phyloP scores from a whole-genome alignment of 1,140 invertebrate genomes.

The Dendrolimus punctatus region DNA sequence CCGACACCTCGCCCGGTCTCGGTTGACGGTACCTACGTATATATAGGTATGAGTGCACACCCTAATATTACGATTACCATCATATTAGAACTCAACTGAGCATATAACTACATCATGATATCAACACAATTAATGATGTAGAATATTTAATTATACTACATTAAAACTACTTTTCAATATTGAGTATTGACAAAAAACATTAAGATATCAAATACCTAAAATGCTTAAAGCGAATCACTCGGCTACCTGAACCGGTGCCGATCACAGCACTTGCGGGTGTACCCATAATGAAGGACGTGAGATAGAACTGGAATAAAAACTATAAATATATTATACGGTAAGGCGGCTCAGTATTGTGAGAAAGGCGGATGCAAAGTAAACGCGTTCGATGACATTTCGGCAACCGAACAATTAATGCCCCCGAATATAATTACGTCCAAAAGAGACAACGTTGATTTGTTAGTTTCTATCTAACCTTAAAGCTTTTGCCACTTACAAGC shows the following conservation, averaged over 20 bases:
- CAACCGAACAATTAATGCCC: slow-evolving; percentile 20
- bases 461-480: not conserved
- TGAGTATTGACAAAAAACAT: slow-evolving; percentile 53
- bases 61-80: slow-evolving; percentile 37
- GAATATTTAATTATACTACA: slow-evolving; percentile 56
- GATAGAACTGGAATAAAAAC: slow-evolving; percentile 58
- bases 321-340: slow-evolving; percentile 47
- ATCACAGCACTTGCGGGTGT: slow-evolving; percentile 39
- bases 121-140: slow-evolving; percentile 36
- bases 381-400: slow-evolving; percentile 16
- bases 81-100: slow-evolving; percentile 6
- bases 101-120: slow-evolving; percentile 23
- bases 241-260: slow-evolving; percentile 63
- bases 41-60: slow-evolving; percentile 7
- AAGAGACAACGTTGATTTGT: slow-evolving; percentile 27
- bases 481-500: slow-evolving; percentile 33
- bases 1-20: slow-evolving; percentile 44
- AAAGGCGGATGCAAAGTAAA: slow-evolving; percentile 5
- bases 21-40: slow-evolving; percentile 24
- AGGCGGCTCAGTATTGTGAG: slow-evolving; percentile 9
- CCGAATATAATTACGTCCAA: too few species aligned
- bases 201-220: slow-evolving; percentile 61
- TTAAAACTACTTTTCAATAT: slow-evolving; percentile 45
- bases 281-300: slow-evolving; percentile 61
- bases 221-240: slow-evolving; percentile 49